Evolutionary conservation across 2,888 invertebrate genomes (phyloP).

Genomic region (Nomada fucata): DNA sequence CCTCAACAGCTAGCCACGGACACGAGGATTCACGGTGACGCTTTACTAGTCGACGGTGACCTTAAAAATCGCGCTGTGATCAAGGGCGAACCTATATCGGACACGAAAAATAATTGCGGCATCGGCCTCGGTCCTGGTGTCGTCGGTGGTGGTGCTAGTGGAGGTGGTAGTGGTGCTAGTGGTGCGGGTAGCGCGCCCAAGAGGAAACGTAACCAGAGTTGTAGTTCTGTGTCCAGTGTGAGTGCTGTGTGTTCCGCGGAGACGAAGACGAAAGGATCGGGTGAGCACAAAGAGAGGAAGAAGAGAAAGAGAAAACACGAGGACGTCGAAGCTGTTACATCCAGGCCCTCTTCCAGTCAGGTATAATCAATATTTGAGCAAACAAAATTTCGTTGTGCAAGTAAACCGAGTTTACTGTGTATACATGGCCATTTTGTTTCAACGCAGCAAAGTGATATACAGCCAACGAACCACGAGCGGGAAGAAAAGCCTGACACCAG

Average conservation of each 20-base stretch:
- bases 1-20: slow-evolving; percentile 71
- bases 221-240: slow-evolving; percentile 79
- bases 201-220: slow-evolving; percentile 79
- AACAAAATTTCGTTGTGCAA: too few species aligned
- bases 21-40: slow-evolving; percentile 69
- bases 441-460: slow-evolving; percentile 84
- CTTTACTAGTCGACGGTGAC: slow-evolving; percentile 43
- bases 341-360: slow-evolving; percentile 80
- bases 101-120: slow-evolving; percentile 65
- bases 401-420: too few species aligned
- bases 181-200: slow-evolving; percentile 70
- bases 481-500: slow-evolving; percentile 83
- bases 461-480: slow-evolving; percentile 89
- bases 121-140: slow-evolving; percentile 30
- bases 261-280: slow-evolving; percentile 76
- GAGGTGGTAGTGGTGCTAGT: slow-evolving; percentile 60
- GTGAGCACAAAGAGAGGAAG: slow-evolving; percentile 80
- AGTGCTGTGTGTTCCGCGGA: slow-evolving; percentile 79
- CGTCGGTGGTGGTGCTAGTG: slow-evolving; percentile 63
- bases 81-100: slow-evolving; percentile 66
- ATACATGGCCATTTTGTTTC: not conserved
- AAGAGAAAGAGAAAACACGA: slow-evolving; percentile 79
- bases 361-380: slow-evolving; percentile 45
- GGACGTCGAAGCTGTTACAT: slow-evolving; percentile 69
- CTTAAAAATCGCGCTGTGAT: slow-evolving; percentile 62